phyloP scores from a whole-genome alignment of 2,113 vertebrate genomes.

The Ondatra zibethicus region DNA sequence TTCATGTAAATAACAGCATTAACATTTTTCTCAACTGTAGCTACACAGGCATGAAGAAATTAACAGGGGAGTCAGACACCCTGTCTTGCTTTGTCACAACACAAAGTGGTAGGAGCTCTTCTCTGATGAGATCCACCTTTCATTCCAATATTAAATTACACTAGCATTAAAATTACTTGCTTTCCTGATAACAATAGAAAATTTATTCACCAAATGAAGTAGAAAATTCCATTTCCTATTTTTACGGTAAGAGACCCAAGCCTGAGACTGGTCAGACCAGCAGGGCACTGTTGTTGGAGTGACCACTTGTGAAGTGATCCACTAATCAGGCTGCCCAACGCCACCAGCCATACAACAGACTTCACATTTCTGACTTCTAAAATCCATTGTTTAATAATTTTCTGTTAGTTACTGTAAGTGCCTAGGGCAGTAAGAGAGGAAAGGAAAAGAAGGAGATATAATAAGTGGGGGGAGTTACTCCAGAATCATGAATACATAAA shows the following conservation, averaged over 20 bases:
- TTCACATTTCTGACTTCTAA: background rate
- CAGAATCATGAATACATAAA: background rate
- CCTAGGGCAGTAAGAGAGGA: background rate
- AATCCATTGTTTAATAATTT: background rate
- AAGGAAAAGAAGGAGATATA: no score
- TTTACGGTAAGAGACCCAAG: background rate
- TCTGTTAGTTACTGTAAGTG: background rate
- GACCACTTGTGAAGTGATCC: accelerated
- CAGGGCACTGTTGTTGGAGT: no score
- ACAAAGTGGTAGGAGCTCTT: background rate
- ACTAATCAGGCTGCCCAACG: background rate
- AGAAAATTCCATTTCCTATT: background rate
- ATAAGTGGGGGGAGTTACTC: background rate
- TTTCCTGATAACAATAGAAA: background rate
- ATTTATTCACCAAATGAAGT: background rate
- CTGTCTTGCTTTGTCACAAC: background rate
- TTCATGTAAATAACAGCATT: background rate
- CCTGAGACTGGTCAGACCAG: background rate
- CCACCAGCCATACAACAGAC: background rate
- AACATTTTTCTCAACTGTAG: background rate
- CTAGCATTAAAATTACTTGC: background rate
- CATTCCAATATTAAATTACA: background rate
- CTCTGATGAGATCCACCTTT: background rate
- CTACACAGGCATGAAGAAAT: background rate
- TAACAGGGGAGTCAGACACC: background rate